Evolutionary conservation across 2,113 vertebrate species (phyloP), one percentile per base, ranked within the genome.

Genomic region (Gymnorhina tibicen): DNA sequence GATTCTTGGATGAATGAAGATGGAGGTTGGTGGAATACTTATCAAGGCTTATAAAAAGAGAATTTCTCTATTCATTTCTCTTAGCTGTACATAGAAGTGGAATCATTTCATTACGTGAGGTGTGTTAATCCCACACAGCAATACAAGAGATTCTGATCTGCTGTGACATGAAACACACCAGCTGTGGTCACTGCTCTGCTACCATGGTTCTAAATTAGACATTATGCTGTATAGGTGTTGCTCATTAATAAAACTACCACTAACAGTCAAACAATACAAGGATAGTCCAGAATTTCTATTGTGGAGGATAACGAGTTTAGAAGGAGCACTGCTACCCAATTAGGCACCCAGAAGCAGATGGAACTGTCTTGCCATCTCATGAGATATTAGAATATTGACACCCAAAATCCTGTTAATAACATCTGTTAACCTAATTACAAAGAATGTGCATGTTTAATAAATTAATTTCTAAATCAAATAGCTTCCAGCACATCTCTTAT

Each of bases 341-440:
- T 78, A 73, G 63, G 37, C 33, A 79, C 16, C 6, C 33, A 85
- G 37, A 47, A 74, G 41, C 63, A 96, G 60, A 77, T 53, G 50
- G 69, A 82, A 79, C 16, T 87, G 27, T 64, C 73, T 93, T 91
- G 14, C 53, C 68, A 50, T 63, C 74, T 95, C 69, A 49, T 22
- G 41, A 92, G 64, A 70, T 76, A 82, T 59, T 64, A 78, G 47
- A 89, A 79, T 59, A 80, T 50, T 11, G 35, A 92, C 74, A 81
- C 32, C 41, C 44, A 44, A 80, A 95, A 96, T 46, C 55, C 90
- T 94, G 39, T 64, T 93, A 94, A 94, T 78, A 94, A 66, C 39
- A 94, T 52, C 68, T 96, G 42, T 78, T 91, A 89, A 93, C 64
- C 16, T 91, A 93, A 95, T 92, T 93, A 72, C 24, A 64, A 95